Conservation (phyloP, 1,140 invertebrate genomes). For the Brachionus manjavacas region DNA sequence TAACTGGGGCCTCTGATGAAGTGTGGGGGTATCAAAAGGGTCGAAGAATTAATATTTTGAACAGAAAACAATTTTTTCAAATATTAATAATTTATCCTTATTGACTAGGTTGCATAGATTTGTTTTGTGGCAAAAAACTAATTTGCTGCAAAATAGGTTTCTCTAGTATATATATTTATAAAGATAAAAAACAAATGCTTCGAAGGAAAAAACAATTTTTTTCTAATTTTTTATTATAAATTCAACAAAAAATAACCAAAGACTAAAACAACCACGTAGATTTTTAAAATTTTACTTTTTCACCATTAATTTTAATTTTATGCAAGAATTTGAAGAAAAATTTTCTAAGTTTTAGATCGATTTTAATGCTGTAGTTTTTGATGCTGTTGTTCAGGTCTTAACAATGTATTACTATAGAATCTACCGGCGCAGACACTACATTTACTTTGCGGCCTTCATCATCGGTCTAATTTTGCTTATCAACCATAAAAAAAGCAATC, state of each 20-base stretch:
- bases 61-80: background rate
- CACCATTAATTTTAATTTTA: constrained; percentile 10
- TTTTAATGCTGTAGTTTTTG: background rate
- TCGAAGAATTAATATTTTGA: background rate
- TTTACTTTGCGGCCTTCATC: background rate
- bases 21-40: no score
- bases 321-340: constrained; percentile 19
- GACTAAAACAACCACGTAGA: background rate
- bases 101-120: background rate
- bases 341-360: background rate
- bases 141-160: background rate
- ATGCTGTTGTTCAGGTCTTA: background rate
- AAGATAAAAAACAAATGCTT: background rate
- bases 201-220: background rate
- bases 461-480: background rate
- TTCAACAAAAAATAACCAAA: background rate
- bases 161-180: background rate
- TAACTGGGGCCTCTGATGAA: no score
- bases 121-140: background rate
- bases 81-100: background rate
- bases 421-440: background rate
- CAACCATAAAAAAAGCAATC: background rate
- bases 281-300: background rate
- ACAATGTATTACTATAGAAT: background rate
- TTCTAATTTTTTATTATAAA: background rate